Conservation (phyloP, 1,140 invertebrate species). For the Drosophila suzukii region DNA sequence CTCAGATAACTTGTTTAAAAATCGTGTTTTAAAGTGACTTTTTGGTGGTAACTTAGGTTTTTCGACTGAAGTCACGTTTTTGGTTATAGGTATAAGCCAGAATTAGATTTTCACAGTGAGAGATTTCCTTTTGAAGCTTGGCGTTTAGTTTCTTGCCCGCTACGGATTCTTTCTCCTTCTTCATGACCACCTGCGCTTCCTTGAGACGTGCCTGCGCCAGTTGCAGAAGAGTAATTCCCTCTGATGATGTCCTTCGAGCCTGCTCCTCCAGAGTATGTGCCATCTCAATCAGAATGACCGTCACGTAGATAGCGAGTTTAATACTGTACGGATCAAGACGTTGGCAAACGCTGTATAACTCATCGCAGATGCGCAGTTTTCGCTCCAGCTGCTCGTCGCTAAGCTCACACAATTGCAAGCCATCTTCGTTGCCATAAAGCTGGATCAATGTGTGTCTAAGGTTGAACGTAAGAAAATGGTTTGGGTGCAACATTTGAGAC, state of each 20-base stretch:
- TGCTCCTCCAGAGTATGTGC: constrained; percentile 86
- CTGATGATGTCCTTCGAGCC: constrained; percentile 82
- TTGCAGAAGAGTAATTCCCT: constrained; percentile 37
- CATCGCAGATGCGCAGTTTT: constrained; percentile 88
- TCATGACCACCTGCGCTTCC: constrained; percentile 54
- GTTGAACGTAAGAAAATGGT: constrained; percentile 92
- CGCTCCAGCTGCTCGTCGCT: constrained; percentile 87
- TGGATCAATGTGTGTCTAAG: constrained; percentile 92
- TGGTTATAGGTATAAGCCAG: constrained; percentile 29
- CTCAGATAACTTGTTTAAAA: too few relatives aligned
- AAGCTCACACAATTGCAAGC: constrained; percentile 86
- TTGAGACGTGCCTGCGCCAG: constrained; percentile 57
- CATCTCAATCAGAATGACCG: constrained; percentile 90
- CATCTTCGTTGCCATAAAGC: constrained; percentile 88
- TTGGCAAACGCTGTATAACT: constrained; percentile 87
- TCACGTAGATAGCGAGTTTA: constrained; percentile 89
- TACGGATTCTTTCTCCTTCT: constrained; percentile 73
- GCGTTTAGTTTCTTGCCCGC: constrained; percentile 73
- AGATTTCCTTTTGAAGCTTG: constrained; percentile 55
- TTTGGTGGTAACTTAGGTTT: neutral
- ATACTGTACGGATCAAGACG: constrained; percentile 89
- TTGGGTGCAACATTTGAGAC: constrained; percentile 89
- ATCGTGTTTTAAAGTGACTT: too few relatives aligned
- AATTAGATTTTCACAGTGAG: constrained; percentile 59
- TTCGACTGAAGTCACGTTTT: neutral